Conservation (phyloP, 2,888 invertebrate genomes). For the Ephialtes manifestator region DNA sequence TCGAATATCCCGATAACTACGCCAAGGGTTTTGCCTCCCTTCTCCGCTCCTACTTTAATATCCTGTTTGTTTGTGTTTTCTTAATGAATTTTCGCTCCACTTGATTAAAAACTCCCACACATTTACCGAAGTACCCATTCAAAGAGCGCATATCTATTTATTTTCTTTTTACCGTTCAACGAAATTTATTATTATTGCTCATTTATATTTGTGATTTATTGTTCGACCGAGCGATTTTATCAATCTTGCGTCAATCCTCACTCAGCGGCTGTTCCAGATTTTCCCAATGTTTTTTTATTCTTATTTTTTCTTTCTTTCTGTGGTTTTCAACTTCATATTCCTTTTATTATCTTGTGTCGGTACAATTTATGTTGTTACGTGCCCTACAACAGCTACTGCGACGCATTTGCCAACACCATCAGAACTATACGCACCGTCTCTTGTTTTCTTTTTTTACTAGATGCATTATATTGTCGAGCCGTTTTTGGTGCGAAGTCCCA, state of each 20-base stretch:
- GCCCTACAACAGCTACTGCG: not conserved
- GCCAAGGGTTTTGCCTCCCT: slow-evolving; percentile 7
- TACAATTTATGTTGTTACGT: slow-evolving; percentile 47
- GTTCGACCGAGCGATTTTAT: slow-evolving; percentile 41
- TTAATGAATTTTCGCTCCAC: slow-evolving; percentile 56
- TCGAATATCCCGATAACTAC: slow-evolving; percentile 64
- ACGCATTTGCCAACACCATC: not conserved
- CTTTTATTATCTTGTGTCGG: slow-evolving; percentile 47
- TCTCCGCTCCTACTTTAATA: not conserved
- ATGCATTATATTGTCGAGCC: slow-evolving; percentile 79
- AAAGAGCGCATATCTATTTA: not conserved
- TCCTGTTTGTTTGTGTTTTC: slow-evolving; percentile 40
- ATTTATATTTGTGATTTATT: slow-evolving; percentile 62
- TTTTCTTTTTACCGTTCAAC: slow-evolving; percentile 23
- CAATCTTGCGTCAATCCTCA: slow-evolving; percentile 39
- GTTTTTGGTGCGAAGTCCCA: slow-evolving; percentile 80
- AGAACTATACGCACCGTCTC: slow-evolving; percentile 1
- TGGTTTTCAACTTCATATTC: slow-evolving; percentile 28
- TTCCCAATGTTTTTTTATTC: slow-evolving; percentile 31
- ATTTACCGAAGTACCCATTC: slow-evolving; percentile 14
- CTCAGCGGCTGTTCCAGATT: slow-evolving; percentile 20
- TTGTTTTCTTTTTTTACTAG: slow-evolving; percentile 56
- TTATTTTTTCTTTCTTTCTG: slow-evolving; percentile 11
- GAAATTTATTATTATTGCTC: slow-evolving; percentile 65
- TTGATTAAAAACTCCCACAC: slow-evolving; percentile 67